These are phyloP conservation scores for Otolemur garnettii DNA, from an alignment of 2,113 vertebrate genomes.

Conservation along the genomic window DNA sequence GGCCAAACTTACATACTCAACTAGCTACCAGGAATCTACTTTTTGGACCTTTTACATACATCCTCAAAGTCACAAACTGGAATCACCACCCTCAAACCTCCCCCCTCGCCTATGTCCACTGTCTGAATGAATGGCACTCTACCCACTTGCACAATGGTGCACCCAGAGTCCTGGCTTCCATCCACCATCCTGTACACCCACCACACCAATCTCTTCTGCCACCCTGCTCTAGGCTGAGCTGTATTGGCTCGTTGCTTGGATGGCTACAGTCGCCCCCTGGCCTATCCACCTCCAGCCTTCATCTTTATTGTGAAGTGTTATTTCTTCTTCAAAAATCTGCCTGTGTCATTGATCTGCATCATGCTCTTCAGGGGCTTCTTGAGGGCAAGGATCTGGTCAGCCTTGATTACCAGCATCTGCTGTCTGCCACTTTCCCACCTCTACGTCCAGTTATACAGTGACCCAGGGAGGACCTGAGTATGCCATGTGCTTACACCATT, in stretches of 20 bases:
- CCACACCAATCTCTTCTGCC: background rate
- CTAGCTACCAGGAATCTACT: background rate
- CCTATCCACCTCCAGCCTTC: background rate
- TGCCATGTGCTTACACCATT: too few species aligned
- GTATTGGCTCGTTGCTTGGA: background rate
- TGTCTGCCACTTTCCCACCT: background rate
- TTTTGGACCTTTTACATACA: background rate
- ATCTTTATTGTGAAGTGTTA: background rate
- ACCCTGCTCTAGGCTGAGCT: background rate
- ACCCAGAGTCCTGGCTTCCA: background rate
- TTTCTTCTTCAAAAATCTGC: background rate
- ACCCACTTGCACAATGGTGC: background rate
- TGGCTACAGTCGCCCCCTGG: background rate
- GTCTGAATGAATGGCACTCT: background rate
- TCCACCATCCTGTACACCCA: background rate
- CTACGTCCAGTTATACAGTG: background rate
- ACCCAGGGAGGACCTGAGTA: fast-evolving
- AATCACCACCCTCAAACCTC: background rate
- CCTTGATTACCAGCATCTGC: too few species aligned
- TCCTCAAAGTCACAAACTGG: background rate
- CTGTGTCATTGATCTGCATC: background rate
- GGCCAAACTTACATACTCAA: background rate
- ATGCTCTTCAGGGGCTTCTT: background rate
- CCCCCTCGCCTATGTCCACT: background rate
- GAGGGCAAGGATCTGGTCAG: background rate